These are phyloP conservation scores for Cochlearius cochlearius DNA, from an alignment of 2,113 vertebrate genomes.

Conservation along the genomic window DNA sequence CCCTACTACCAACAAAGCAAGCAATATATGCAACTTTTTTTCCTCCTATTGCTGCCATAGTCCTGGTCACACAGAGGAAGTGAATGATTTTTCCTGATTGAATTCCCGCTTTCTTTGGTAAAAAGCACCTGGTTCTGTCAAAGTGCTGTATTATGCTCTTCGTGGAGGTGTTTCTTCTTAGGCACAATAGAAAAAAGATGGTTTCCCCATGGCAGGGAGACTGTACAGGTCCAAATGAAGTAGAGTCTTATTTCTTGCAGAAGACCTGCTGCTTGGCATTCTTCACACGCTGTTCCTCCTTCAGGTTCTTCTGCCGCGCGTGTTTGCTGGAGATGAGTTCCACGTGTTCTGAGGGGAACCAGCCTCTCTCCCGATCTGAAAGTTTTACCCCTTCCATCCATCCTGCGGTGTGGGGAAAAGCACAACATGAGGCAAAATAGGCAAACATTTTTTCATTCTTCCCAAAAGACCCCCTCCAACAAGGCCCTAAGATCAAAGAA, in stretches of 20 bases:
- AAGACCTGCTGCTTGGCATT: constrained; percentile 81
- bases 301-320: constrained; percentile 83
- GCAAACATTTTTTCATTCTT: not conserved
- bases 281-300: constrained; percentile 88
- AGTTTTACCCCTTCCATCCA: constrained; percentile 93
- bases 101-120: constrained; percentile 45
- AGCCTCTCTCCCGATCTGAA: constrained; percentile 89
- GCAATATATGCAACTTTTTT: not conserved
- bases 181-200: not conserved
- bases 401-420: constrained; percentile 68
- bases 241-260: constrained; percentile 56
- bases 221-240: not conserved
- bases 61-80: constrained; percentile 1
- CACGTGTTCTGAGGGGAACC: constrained; percentile 86
- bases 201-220: not conserved
- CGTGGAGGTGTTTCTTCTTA: not conserved
- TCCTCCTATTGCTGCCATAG: not conserved
- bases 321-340: constrained; percentile 84
- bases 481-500: not conserved
- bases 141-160: constrained; percentile 25
- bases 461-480: not conserved
- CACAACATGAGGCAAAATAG: not conserved
- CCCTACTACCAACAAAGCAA: constrained; percentile 30
- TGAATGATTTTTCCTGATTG: not conserved
- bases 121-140: not conserved